Conservation (phyloP, 2,113 vertebrate species). For the Chinchilla lanigera region DNA sequence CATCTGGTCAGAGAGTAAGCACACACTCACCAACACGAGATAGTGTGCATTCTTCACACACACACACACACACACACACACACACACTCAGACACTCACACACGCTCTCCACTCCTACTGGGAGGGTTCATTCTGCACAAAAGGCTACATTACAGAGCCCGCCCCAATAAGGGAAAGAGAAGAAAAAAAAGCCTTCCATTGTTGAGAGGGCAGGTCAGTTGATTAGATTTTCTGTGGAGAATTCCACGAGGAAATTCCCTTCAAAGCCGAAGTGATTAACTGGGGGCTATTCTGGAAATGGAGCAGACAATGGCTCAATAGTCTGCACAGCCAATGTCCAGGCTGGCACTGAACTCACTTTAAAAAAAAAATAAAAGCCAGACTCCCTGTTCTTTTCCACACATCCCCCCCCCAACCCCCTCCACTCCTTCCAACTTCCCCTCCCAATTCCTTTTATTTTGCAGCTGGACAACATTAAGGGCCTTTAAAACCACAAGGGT, state of each 20-base stretch:
- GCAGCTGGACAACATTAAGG: slow-evolving; percentile 95
- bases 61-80: slow-evolving; percentile 59
- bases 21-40: slow-evolving; percentile 79
- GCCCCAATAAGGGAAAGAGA: slow-evolving; percentile 81
- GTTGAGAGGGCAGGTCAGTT: slow-evolving; percentile 84
- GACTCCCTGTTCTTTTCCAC: slow-evolving; percentile 81
- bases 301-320: slow-evolving; percentile 84
- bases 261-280: slow-evolving; percentile 86
- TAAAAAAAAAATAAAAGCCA: slow-evolving; percentile 66
- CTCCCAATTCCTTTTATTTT: slow-evolving; percentile 81
- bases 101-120: slow-evolving; percentile 79
- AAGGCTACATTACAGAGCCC: slow-evolving; percentile 84
- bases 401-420: slow-evolving; percentile 75
- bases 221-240: slow-evolving; percentile 85
- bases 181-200: slow-evolving; percentile 83
- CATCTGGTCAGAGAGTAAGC: slow-evolving; percentile 81
- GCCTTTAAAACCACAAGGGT: slow-evolving; percentile 86
- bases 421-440: slow-evolving; percentile 82
- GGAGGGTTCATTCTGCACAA: slow-evolving; percentile 82
- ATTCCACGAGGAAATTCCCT: slow-evolving; percentile 86
- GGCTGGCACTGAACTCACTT: slow-evolving; percentile 82
- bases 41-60: slow-evolving; percentile 76
- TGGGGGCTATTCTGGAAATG: slow-evolving; percentile 85
- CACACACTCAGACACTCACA: slow-evolving; percentile 66
- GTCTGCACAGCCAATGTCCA: slow-evolving; percentile 83